phyloP scores from a whole-genome alignment of 1,140 invertebrate genomes.

The Tetraneura akinire region DNA sequence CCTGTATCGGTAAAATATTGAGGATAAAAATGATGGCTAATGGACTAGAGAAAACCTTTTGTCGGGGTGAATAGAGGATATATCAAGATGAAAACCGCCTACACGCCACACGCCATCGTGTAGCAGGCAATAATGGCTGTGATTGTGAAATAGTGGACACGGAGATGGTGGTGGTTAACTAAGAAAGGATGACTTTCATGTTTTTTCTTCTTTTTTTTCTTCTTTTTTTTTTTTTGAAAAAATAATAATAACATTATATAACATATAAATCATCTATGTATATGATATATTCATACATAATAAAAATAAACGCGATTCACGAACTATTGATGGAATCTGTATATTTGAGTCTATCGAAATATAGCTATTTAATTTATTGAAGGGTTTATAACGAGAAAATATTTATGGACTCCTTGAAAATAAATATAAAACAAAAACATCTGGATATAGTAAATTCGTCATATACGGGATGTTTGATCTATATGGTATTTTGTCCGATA shows the following conservation, averaged over 20 bases:
- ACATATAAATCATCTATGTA: too few species aligned
- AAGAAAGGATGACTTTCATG: neutral
- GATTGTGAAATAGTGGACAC: neutral
- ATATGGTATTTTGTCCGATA: neutral
- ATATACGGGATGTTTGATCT: neutral
- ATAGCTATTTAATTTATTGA: too few species aligned
- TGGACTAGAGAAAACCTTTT: neutral
- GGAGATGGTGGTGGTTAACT: neutral
- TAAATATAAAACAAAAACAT: too few species aligned
- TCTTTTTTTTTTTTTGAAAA: neutral
- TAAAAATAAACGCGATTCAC: too few species aligned
- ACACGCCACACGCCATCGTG: neutral
- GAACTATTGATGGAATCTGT: too few species aligned
- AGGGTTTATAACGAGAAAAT: too few species aligned
- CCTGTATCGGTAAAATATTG: neutral
- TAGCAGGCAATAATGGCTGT: too few species aligned
- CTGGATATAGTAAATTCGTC: too few species aligned
- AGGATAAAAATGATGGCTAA: neutral
- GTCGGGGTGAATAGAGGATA: neutral
- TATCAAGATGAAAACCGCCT: neutral
- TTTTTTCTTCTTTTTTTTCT: neutral
- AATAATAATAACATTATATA: neutral
- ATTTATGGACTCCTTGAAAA: too few species aligned
- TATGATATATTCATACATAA: too few species aligned
- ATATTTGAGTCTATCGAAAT: too few species aligned